Percentiles rank a stretch among this genome's conserved stretches.
Conservation (phyloP, 2,797 vertebrate species). For the Tapirus indicus region DNA sequence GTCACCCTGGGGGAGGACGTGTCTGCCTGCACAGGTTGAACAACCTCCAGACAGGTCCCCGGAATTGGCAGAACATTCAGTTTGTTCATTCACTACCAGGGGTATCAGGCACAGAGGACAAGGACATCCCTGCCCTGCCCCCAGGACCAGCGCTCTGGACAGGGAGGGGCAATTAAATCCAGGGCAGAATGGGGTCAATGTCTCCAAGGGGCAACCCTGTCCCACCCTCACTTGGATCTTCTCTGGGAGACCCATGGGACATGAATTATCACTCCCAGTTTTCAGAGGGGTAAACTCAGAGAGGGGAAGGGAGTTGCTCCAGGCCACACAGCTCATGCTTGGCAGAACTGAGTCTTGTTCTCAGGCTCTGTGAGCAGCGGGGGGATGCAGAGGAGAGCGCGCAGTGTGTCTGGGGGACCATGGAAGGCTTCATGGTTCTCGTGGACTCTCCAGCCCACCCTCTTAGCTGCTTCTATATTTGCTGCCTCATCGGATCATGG, state of each 20-base stretch:
- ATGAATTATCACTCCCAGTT: neutral
- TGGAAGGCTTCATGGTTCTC: rapidly evolving
- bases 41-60: neutral
- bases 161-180: neutral
- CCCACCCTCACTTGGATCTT: neutral
- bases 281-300: neutral
- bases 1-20: neutral
- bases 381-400: neutral
- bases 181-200: neutral
- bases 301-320: neutral
- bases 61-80: neutral
- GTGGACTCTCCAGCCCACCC: neutral
- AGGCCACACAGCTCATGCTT: neutral
- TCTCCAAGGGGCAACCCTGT: neutral
- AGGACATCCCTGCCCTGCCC: neutral
- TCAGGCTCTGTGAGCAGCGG: neutral
- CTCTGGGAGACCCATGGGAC: neutral
- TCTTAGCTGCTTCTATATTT: neutral
- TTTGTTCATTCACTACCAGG: neutral
- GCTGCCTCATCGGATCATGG: neutral
- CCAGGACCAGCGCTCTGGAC: neutral
- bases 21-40: neutral
- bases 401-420: no score
- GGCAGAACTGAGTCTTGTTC: neutral
- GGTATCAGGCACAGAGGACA: neutral